Conservation (phyloP, 2,113 vertebrate genomes). For the Oreochromis tanganicae region DNA sequence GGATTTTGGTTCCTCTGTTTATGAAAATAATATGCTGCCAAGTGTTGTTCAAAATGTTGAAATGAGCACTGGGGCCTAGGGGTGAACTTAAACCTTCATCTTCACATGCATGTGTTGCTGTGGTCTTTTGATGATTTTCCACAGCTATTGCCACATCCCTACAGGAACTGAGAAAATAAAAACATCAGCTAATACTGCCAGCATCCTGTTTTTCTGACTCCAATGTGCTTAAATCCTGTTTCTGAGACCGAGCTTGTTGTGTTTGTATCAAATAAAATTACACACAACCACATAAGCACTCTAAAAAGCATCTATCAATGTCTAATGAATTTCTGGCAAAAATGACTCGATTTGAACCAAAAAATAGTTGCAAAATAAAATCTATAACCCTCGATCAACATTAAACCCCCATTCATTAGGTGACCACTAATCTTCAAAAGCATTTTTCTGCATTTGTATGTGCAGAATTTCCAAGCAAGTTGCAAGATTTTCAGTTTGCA, state of each 20-base stretch:
- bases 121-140: conserved; percentile 68
- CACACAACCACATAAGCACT: neutral
- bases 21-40: conserved; percentile 61
- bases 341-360: neutral
- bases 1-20: conserved; percentile 54
- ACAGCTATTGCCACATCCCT: conserved; percentile 47
- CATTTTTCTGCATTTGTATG: rapidly evolving
- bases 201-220: conserved; percentile 47
- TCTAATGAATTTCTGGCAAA: neutral
- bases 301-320: neutral
- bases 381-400: neutral
- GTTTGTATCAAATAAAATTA: conserved; percentile 16
- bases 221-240: conserved; percentile 7
- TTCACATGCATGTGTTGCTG: conserved; percentile 45
- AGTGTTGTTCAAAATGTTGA: conserved; percentile 50
- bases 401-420: neutral
- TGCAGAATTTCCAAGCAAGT: neutral
- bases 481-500: neutral
- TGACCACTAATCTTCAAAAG: neutral
- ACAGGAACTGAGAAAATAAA: conserved; percentile 60
- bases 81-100: conserved; percentile 47
- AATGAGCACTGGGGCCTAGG: conserved; percentile 35
- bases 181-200: conserved; percentile 45
- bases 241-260: conserved; percentile 15
- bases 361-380: neutral